Percentiles rank a stretch among this genome's conserved stretches.
Conservation (phyloP, 2,888 invertebrate genomes). For the Lymantria dispar region DNA sequence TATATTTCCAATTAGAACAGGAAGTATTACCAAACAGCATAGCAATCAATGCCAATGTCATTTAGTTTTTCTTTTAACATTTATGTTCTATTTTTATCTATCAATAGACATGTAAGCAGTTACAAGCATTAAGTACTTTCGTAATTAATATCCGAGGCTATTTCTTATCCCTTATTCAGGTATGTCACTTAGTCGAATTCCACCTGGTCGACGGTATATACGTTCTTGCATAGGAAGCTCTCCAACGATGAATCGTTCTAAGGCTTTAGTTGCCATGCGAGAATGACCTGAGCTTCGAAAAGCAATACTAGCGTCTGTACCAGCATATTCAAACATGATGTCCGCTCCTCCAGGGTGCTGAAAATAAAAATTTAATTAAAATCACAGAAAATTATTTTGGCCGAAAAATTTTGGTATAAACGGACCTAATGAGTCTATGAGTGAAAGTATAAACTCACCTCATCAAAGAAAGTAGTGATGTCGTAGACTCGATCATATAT, state of each 20-base stretch:
- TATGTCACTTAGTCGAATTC: slow-evolving; percentile 81
- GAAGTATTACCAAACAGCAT: not conserved
- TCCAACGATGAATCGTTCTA: slow-evolving; percentile 89
- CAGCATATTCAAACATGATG: slow-evolving; percentile 91
- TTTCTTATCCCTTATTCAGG: slow-evolving; percentile 59
- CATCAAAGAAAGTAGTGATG: slow-evolving; percentile 87
- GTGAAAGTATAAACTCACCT: slow-evolving; percentile 68
- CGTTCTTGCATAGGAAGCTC: slow-evolving; percentile 88
- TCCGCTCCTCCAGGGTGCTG: slow-evolving; percentile 93
- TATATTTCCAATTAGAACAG: not conserved
- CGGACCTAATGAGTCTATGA: not conserved
- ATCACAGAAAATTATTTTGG: not conserved
- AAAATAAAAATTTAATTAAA: slow-evolving; percentile 39
- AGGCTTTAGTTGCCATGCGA: slow-evolving; percentile 82
- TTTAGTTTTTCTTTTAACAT: slow-evolving; percentile 1
- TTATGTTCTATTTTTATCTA: not conserved
- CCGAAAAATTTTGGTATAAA: not conserved
- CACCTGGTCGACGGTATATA: slow-evolving; percentile 86
- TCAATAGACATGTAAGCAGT: not conserved
- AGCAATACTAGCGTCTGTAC: slow-evolving; percentile 91
- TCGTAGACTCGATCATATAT: slow-evolving; percentile 94
- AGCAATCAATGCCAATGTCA: slow-evolving; percentile 4
- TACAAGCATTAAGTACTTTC: not conserved
- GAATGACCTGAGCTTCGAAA: slow-evolving; percentile 92
- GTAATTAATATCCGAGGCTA: not conserved